phyloP scores from a whole-genome alignment of 2,888 invertebrate genomes.

The Chrysolina haemoptera region DNA sequence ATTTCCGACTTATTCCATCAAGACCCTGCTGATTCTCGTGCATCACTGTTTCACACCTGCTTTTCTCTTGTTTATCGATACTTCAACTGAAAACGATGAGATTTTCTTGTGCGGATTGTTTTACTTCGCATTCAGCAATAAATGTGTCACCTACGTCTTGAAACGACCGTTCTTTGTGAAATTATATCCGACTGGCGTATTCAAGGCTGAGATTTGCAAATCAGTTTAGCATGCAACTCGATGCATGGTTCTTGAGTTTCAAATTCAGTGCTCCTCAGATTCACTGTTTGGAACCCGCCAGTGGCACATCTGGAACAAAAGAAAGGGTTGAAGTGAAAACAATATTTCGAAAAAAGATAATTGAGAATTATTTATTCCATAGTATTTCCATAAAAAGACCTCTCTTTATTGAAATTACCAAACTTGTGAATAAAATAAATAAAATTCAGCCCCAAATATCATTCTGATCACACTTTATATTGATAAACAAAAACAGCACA shows the following conservation, averaged over 20 bases:
- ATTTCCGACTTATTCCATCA: too few species aligned
- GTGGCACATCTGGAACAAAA: background rate
- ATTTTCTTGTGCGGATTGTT: background rate
- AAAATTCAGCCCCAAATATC: too few species aligned
- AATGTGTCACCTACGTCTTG: conserved; percentile 15
- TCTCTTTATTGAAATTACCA: too few species aligned
- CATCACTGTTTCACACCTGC: too few species aligned
- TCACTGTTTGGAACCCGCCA: background rate
- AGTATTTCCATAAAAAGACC: too few species aligned
- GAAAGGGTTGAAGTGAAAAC: background rate
- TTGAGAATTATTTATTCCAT: too few species aligned
- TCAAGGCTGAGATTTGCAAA: conserved; percentile 21
- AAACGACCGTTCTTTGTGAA: conserved; percentile 15
- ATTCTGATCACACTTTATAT: too few species aligned
- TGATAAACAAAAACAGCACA: too few species aligned
- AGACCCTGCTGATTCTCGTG: too few species aligned
- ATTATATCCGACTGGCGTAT: conserved; percentile 10
- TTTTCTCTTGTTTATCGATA: background rate
- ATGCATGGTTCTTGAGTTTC: conserved; percentile 1
- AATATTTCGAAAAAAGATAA: background rate
- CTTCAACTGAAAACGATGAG: background rate
- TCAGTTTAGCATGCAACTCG: background rate
- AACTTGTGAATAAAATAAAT: too few species aligned
- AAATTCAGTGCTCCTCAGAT: background rate
- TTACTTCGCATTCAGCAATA: conserved; percentile 12